Conservation (phyloP, 2,797 vertebrate genomes). For the Coilia nasus region DNA sequence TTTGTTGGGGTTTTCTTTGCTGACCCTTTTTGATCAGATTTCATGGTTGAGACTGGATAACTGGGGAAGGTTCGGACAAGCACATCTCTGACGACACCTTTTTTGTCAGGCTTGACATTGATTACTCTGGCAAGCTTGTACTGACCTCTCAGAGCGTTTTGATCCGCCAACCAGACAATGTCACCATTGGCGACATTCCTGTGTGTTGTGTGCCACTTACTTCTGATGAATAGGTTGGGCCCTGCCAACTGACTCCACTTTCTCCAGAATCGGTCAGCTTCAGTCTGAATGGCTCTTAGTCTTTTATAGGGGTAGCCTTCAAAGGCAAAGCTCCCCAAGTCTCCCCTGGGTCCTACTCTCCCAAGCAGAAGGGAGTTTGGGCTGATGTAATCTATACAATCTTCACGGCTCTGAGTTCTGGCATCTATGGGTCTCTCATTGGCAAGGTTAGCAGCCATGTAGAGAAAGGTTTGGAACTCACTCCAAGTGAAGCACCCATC, state of each 20-base stretch:
- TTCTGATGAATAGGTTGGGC: conserved; percentile 42
- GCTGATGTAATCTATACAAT: conserved; percentile 35
- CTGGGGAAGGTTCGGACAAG: background rate
- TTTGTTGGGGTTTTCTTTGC: too few relatives aligned
- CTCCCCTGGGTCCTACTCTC: conserved; percentile 21
- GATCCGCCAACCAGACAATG: conserved; percentile 40
- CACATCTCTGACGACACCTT: conserved; percentile 38
- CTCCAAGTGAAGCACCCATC: background rate
- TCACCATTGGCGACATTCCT: conserved; percentile 43
- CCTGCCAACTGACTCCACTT: conserved; percentile 45
- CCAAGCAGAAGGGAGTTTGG: conserved; percentile 29
- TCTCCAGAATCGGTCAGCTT: conserved; percentile 38
- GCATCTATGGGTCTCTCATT: too few relatives aligned
- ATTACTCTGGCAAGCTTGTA: conserved; percentile 45
- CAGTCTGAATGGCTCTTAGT: background rate
- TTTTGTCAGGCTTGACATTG: conserved; percentile 30
- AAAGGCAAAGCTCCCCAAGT: conserved; percentile 30
- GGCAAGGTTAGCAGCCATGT: conserved; percentile 29
- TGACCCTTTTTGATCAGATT: background rate
- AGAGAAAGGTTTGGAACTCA: conserved; percentile 32
- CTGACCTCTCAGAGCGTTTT: conserved; percentile 45
- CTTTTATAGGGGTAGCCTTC: conserved; percentile 39
- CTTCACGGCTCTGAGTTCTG: conserved; percentile 39
- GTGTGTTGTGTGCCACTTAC: conserved; percentile 40
- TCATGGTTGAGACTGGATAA: background rate